These are phyloP conservation scores for Heliconius charithonia DNA, from an alignment of 2,888 invertebrate genomes.

Conservation along the genomic window DNA sequence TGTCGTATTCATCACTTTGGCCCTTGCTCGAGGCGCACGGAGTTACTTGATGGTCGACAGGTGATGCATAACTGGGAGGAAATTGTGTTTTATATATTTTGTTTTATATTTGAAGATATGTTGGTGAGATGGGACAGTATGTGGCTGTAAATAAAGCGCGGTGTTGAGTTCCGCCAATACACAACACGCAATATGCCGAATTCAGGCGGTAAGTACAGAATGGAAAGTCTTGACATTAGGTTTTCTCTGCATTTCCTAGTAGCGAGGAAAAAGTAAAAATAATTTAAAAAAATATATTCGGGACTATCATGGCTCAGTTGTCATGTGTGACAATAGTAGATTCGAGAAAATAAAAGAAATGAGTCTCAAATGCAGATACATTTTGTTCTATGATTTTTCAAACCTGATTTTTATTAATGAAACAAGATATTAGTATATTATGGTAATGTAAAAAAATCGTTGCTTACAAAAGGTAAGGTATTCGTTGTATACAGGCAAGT, in stretches of 20 bases:
- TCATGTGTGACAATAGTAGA: too few relatives aligned
- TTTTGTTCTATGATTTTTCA: too few relatives aligned
- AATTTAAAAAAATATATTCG: too few relatives aligned
- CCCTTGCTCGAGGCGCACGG: slow-evolving; percentile 84
- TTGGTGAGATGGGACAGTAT: too few relatives aligned
- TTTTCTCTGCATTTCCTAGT: not conserved
- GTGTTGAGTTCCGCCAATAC: not conserved
- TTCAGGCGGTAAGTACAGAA: not conserved
- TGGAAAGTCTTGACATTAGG: not conserved
- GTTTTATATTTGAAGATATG: not conserved
- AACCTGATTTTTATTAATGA: too few relatives aligned
- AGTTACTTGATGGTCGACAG: slow-evolving; percentile 77
- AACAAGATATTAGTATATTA: too few relatives aligned
- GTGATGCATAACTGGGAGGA: slow-evolving; percentile 74
- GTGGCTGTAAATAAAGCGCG: not conserved
- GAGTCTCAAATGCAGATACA: too few relatives aligned
- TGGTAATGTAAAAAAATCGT: not conserved
- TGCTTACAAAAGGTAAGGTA: too few relatives aligned
- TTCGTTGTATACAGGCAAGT: too few relatives aligned
- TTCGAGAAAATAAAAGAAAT: too few relatives aligned
- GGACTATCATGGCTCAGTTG: too few relatives aligned
- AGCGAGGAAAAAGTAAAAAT: not conserved
- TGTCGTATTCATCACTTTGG: slow-evolving; percentile 81
- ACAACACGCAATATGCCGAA: not conserved
- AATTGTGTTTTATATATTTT: slow-evolving; percentile 8